Evolutionary conservation across 2,888 invertebrate genomes (phyloP).

Genomic region (Disparrhopalites patrizii): DNA sequence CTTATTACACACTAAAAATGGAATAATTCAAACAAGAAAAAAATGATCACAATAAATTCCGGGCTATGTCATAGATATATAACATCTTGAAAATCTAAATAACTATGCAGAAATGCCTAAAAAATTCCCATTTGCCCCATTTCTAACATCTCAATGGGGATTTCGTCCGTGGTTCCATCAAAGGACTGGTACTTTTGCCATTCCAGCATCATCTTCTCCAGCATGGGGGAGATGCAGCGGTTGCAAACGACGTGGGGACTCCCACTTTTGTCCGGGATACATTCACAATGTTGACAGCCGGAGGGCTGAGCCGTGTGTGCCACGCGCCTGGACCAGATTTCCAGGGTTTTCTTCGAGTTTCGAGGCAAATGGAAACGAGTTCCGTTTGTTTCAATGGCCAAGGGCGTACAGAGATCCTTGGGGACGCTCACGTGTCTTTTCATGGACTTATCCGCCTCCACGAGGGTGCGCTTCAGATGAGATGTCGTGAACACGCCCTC

Average conservation of each 20-base stretch:
- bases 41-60: too few species aligned
- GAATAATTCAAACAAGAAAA: too few species aligned
- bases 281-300: constrained; percentile 54
- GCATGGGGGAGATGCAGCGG: constrained; percentile 50
- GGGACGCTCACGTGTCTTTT: constrained; percentile 50
- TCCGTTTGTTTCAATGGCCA: constrained; percentile 53
- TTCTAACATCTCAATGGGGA: constrained; percentile 10
- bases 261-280: constrained; percentile 52
- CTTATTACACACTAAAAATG: too few species aligned
- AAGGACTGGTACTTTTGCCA: constrained; percentile 38
- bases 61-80: too few species aligned
- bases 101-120: too few species aligned
- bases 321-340: constrained; percentile 51
- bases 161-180: constrained; percentile 24
- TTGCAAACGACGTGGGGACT: constrained; percentile 52
- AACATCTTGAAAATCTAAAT: too few species aligned
- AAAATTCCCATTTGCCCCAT: too few species aligned
- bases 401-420: constrained; percentile 52
- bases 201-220: constrained; percentile 48
- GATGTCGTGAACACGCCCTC: constrained; percentile 51
- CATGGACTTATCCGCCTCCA: constrained; percentile 50
- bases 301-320: constrained; percentile 50
- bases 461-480: constrained; percentile 45
- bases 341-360: constrained; percentile 50
- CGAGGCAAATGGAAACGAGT: constrained; percentile 51